These are phyloP conservation scores for Dicyrtoma fusca DNA, from an alignment of 2,888 invertebrate species.

Conservation along the genomic window DNA sequence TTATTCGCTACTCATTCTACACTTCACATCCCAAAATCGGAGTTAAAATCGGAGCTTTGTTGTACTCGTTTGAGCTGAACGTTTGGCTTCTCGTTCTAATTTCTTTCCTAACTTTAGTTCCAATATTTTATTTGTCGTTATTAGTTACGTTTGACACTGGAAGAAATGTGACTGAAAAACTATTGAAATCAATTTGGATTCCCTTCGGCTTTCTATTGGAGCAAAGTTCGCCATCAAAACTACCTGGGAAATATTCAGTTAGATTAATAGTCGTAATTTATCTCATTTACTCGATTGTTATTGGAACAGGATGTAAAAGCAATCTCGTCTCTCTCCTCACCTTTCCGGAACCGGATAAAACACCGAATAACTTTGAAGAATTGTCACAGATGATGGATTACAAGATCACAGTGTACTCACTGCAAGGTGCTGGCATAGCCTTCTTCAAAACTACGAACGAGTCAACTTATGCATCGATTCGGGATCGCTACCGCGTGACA, in stretches of 20 bases:
- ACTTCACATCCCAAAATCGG: background rate
- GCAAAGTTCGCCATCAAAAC: background rate
- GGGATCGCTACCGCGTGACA: background rate
- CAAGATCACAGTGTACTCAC: background rate
- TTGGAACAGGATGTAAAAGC: too few relatives aligned
- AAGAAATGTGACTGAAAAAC: background rate
- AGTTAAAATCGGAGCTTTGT: background rate
- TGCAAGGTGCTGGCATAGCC: background rate
- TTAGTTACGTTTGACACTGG: too few relatives aligned
- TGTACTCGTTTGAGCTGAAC: too few relatives aligned
- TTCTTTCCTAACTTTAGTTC: too few relatives aligned
- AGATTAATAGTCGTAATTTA: too few relatives aligned
- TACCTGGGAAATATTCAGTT: too few relatives aligned
- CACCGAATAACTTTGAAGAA: background rate
- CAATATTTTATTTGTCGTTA: too few relatives aligned
- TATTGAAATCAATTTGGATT: background rate
- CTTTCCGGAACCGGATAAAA: background rate
- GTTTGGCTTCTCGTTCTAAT: too few relatives aligned
- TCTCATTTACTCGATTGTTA: too few relatives aligned
- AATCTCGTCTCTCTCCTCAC: too few relatives aligned
- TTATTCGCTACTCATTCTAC: background rate
- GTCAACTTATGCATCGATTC: background rate
- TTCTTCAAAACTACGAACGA: background rate
- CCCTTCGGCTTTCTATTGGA: background rate
- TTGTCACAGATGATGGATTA: background rate